Conservation (phyloP, 2,113 vertebrate species). For the Daubentonia madagascariensis region DNA sequence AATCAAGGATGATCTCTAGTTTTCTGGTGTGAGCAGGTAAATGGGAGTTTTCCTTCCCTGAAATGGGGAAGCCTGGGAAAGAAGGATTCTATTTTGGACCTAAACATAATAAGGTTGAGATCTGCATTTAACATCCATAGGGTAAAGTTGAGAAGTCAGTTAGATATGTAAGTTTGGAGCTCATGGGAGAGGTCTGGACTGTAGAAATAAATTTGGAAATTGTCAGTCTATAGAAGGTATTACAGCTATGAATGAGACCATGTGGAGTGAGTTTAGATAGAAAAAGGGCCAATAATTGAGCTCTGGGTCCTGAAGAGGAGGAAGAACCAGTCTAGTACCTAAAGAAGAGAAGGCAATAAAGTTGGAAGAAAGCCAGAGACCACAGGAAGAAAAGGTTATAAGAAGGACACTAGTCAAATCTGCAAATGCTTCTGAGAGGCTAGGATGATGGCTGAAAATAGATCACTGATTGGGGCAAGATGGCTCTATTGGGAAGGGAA, state of each 20-base stretch:
- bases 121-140: background rate
- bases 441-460: background rate
- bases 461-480: background rate
- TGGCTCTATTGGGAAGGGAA: background rate
- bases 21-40: background rate
- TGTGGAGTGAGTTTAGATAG: background rate
- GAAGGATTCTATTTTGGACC: background rate
- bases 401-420: background rate
- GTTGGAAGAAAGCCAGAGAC: background rate
- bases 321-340: background rate
- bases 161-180: background rate
- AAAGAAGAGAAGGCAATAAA: background rate
- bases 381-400: background rate
- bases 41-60: background rate
- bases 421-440: background rate
- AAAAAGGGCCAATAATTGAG: background rate
- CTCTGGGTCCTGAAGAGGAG: background rate
- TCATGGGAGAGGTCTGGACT: background rate
- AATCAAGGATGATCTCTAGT: background rate
- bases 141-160: background rate
- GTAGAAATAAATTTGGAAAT: background rate
- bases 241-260: background rate
- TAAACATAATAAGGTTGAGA: background rate
- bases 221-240: background rate
- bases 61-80: background rate